Conservation (phyloP, 35 echinoderm and acorn worm species). For the Apostichopus parvimensis region DNA sequence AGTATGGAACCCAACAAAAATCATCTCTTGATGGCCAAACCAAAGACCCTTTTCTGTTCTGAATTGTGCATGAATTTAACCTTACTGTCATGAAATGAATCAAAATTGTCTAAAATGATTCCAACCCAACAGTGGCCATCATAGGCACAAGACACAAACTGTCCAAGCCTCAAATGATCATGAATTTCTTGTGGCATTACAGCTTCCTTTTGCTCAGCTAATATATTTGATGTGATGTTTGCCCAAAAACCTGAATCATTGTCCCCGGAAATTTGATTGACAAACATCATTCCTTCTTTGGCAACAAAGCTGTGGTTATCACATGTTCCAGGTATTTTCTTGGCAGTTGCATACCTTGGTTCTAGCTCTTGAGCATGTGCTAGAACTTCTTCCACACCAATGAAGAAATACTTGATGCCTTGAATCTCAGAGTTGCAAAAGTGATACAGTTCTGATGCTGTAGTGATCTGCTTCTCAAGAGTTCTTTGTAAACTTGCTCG, state of each 20-base stretch:
- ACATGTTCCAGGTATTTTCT: neutral
- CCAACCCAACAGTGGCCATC: neutral
- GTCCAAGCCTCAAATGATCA: neutral
- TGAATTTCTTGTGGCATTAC: neutral
- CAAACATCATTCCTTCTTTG: neutral
- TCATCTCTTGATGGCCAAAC: neutral
- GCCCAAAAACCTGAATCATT: no score
- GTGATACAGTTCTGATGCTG: neutral
- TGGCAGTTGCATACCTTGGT: neutral
- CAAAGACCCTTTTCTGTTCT: neutral
- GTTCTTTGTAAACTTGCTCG: slow-evolving; percentile 20
- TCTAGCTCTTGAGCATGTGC: neutral
- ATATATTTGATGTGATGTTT: neutral
- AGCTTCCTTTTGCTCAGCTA: neutral
- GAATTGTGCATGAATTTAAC: neutral
- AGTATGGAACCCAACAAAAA: neutral
- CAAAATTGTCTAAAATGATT: no score
- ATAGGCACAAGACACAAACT: no score
- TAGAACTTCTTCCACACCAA: neutral
- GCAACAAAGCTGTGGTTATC: neutral
- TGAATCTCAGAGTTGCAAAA: neutral
- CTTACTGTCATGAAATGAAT: neutral
- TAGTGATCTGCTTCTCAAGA: neutral
- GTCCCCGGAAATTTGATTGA: no score
- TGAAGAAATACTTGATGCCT: neutral